Evolutionary conservation across 2,888 invertebrate species (phyloP).

Genomic region (Meghimatium bilineatum): DNA sequence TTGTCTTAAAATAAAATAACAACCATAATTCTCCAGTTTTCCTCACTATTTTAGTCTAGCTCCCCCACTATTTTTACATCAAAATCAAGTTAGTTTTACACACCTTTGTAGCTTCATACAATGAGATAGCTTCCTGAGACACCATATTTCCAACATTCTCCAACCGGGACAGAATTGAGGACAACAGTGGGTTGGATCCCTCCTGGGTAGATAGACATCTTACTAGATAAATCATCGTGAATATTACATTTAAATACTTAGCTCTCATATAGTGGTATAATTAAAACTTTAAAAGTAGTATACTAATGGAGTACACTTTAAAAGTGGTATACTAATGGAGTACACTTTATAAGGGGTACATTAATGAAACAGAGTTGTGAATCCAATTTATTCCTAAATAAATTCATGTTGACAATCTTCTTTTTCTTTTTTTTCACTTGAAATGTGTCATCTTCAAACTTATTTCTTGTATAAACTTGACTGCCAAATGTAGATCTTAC

Average conservation of each 20-base stretch:
- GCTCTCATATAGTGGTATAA: neutral
- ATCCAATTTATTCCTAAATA: too few species aligned
- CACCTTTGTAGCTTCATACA: conserved; percentile 25
- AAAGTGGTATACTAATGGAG: too few species aligned
- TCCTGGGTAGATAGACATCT: neutral
- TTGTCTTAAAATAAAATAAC: neutral
- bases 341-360: too few species aligned
- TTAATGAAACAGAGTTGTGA: too few species aligned
- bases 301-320: too few species aligned
- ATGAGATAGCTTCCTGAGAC: neutral
- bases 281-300: too few species aligned
- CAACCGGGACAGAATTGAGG: neutral
- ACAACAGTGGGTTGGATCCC: conserved; percentile 10
- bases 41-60: neutral
- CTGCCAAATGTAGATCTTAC: too few species aligned
- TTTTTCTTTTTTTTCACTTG: too few species aligned
- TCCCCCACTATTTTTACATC: neutral
- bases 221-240: neutral
- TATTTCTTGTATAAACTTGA: too few species aligned
- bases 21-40: neutral
- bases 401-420: too few species aligned
- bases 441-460: too few species aligned
- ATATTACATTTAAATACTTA: neutral
- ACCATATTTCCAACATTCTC: neutral
- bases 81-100: neutral